A percentile compares a stretch with the other conserved stretches of the same genome.
These are phyloP conservation scores for Ectobius pallidus DNA, from an alignment of 2,888 invertebrate genomes.

Conservation along the genomic window DNA sequence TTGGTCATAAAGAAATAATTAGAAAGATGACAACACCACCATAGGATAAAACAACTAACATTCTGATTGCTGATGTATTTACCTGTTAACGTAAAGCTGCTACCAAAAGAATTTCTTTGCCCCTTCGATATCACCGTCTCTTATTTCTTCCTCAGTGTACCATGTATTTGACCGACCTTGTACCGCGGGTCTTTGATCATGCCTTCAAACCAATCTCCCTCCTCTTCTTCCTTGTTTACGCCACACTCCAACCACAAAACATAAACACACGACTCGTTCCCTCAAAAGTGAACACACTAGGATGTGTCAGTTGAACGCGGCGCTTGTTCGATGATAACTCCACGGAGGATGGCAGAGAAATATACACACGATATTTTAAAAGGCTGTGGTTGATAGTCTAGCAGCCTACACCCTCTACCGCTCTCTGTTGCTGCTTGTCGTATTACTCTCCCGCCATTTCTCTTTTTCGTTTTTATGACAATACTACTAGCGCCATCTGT, in stretches of 20 bases:
- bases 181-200: background rate
- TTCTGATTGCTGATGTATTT: background rate
- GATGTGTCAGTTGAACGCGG: background rate
- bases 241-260: background rate
- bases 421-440: background rate
- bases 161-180: constrained; percentile 13
- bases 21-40: too few relatives aligned
- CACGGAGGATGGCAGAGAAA: background rate
- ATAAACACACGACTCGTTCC: background rate
- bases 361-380: background rate
- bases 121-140: background rate
- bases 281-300: background rate
- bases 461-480: too few relatives aligned
- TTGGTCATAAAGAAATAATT: too few relatives aligned
- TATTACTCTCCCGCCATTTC: background rate
- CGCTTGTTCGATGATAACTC: background rate
- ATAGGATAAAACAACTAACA: too few relatives aligned
- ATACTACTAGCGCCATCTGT: background rate
- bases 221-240: background rate
- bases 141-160: background rate
- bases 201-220: background rate
- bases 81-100: background rate
- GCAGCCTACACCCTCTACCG: background rate
- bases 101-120: background rate
- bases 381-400: background rate